Evolutionary conservation across 2,797 vertebrate genomes (phyloP).

Genomic region (Heterohyrax brucei): DNA sequence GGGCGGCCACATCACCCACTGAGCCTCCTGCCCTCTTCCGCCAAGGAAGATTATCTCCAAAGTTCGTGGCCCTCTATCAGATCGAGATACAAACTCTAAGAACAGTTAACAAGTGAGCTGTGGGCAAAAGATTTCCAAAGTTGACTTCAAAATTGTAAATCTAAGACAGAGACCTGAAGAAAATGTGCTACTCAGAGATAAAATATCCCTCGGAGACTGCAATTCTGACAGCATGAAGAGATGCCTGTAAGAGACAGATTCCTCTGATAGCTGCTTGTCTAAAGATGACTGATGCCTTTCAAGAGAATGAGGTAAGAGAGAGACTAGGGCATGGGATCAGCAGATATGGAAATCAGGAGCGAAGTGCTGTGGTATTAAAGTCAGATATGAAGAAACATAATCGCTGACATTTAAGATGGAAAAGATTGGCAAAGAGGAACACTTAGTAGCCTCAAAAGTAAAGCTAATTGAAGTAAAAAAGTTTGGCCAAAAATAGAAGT

Average conservation of each 20-base stretch:
- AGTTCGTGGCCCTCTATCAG: not conserved
- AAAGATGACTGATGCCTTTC: slow-evolving; percentile 59
- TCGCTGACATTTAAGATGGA: slow-evolving; percentile 61
- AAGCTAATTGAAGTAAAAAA: slow-evolving; percentile 48
- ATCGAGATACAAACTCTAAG: not conserved
- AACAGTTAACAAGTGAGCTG: slow-evolving; percentile 28
- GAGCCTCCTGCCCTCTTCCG: not conserved
- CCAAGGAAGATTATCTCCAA: not conserved
- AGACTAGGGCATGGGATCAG: not conserved
- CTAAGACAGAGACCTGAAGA: slow-evolving; percentile 40
- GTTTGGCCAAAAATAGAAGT: not conserved
- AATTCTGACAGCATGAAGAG: slow-evolving; percentile 52
- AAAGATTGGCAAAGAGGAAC: slow-evolving; percentile 58
- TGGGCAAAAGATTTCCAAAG: slow-evolving; percentile 43
- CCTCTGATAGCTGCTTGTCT: slow-evolving; percentile 64
- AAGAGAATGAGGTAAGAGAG: slow-evolving; percentile 1
- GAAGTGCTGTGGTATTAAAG: slow-evolving; percentile 9
- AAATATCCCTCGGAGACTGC: slow-evolving; percentile 6
- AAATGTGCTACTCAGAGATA: slow-evolving; percentile 6
- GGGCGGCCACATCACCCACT: no score
- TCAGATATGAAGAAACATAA: not conserved
- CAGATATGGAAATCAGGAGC: slow-evolving; percentile 43
- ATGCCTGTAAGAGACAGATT: not conserved
- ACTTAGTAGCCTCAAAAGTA: slow-evolving; percentile 18
- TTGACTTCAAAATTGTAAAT: slow-evolving; percentile 67